Evolutionary conservation across 2,888 invertebrate species (phyloP).

Genomic region (Tenthredo scrophulariae): DNA sequence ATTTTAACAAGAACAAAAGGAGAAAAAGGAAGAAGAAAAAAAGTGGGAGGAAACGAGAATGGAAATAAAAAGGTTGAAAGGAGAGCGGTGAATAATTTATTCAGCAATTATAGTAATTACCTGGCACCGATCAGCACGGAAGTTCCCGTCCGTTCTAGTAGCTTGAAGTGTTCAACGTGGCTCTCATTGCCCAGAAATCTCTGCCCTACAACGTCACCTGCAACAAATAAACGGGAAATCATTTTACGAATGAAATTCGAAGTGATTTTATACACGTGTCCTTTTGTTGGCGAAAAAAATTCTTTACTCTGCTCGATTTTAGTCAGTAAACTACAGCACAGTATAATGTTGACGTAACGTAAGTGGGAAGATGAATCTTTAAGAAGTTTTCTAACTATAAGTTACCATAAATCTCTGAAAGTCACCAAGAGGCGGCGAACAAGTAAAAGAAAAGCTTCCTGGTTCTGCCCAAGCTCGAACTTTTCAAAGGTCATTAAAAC

Average conservation of each 20-base stretch:
- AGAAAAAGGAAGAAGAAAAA: neutral
- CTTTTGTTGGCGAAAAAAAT: neutral
- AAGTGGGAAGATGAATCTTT: neutral
- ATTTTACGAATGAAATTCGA: neutral
- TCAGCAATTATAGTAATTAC: conserved; percentile 79
- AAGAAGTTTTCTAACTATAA: neutral
- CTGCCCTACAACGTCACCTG: conserved; percentile 87
- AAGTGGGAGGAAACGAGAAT: neutral
- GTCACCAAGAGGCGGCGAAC: neutral
- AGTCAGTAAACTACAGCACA: neutral
- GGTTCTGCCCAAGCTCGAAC: neutral
- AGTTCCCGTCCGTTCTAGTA: conserved; percentile 92
- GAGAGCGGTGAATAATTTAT: neutral
- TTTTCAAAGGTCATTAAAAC: neutral
- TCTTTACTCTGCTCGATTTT: neutral
- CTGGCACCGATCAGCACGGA: conserved; percentile 94
- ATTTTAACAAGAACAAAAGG: neutral
- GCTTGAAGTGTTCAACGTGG: conserved; percentile 91
- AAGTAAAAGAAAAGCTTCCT: neutral
- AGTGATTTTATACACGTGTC: neutral
- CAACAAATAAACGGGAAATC: conserved; percentile 73
- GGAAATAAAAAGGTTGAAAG: neutral
- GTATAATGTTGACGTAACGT: neutral
- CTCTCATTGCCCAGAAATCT: conserved; percentile 90
- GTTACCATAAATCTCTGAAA: neutral